Evolutionary conservation across 2,888 invertebrate species (phyloP), one percentile per base, ranked within the genome.

Genomic region (Microplitis manilae): DNA sequence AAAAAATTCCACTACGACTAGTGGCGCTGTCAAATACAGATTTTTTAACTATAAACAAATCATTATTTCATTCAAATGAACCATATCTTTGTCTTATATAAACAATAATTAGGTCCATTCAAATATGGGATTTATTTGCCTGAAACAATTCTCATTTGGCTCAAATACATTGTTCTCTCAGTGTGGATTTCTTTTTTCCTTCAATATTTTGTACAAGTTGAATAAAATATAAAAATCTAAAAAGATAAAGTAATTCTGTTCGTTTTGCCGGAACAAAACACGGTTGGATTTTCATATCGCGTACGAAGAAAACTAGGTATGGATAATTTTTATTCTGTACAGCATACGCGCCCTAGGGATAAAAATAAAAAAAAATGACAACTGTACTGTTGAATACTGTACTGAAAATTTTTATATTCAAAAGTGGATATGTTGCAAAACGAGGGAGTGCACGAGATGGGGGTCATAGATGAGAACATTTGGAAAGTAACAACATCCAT

Each of bases 311-410:
- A 65, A 50, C 17, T 39, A 50, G 17, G 62, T 74, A 68, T 73
- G 74, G 74, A 75, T 79, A 79, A 77, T 77, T 79, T 79, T 79
- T 77, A 79, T 79, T 79, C 77, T 9, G 64, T 64, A 68, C 75
- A 75, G 75, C 71, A 62, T 40, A 20, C 9, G 17, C 15, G n/a
- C 59, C 76, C 76, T 65, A 9, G 59, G 73, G 72, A 30, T 30
- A 4, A 4, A 30, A 60, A 74, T 50, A 13, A 64, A 13, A 39
- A 15, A 39, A 61, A 60, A 38, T 61, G 9, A 5, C 61, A 39
- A 61, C 61, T 38, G 67, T 39, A 70, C 59, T 67, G 59, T 38
- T 62, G 17, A 75, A 8, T 50, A 50, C 50, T 50, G 2, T 50
- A 50, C 50, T 50, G 13, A 50, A 7, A 50, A 50, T 50, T 79